Evolutionary conservation across 2,113 vertebrate genomes (phyloP), one percentile per base, ranked within the genome.

Genomic region (Oxyruncus cristatus): DNA sequence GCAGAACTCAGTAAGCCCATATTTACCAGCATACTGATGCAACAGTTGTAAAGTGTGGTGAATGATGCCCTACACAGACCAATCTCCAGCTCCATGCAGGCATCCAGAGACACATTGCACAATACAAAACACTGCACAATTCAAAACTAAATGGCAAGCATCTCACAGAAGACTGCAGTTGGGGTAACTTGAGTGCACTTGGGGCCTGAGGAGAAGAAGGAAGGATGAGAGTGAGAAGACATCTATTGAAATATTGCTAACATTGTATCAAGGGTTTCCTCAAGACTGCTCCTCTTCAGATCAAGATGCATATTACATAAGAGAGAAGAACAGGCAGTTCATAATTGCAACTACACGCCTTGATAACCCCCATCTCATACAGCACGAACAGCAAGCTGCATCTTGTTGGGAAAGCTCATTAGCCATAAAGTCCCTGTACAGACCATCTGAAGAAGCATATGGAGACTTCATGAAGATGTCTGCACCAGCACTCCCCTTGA

Each of bases 361-460:
- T 24, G 44, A 81, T 49, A 65, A 28, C 4, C 24, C 26, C 17
- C 33, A 26, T 35, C 61, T 62, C 71, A 70, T 20, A 55, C 52
- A n/a, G 23, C 37, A 82, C 20, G 21, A 66, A 41, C 5, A 83
- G 21, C n/a, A 75, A 71, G 20, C 13, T 75, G 15, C 50, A 33
- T 52, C 52, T 49, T 86, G 9, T 28, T 75, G 21, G 32, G 24
- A 41, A 91, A 86, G 18, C 11, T 79, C 53, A 11, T 70, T 13
- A 75, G 32, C 22, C n/a, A 62, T 46, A 15, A 74, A 39, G 17
- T 26, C 10, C 55, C 44, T 7, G 37, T 12, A 58, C 0, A 63
- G 30, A 56, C 4, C 23, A 78, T 47, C 11, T 58, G 30, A 52
- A 70, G 12, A 78, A 75, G 27, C 0, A 0, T 6, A n/a, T 0